Evolutionary conservation across 2,113 vertebrate genomes (phyloP).

Genomic region (Apus apus): DNA sequence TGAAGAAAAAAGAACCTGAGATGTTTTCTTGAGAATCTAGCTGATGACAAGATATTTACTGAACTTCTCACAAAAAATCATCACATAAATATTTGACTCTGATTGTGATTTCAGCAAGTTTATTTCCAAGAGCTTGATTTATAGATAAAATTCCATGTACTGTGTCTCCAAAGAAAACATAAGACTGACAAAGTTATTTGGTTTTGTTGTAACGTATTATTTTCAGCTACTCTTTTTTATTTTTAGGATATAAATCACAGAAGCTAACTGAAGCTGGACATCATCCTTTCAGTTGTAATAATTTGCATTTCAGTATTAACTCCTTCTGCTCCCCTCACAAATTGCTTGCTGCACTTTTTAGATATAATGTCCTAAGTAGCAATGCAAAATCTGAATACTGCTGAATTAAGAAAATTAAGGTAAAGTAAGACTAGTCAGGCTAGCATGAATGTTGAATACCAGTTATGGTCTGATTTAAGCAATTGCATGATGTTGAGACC

Average conservation of each 20-base stretch:
- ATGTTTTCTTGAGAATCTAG: conserved; percentile 32
- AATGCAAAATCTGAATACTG: neutral
- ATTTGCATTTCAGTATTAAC: neutral
- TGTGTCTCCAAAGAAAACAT: conserved; percentile 35
- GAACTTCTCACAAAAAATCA: conserved; percentile 58
- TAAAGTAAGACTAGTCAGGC: neutral
- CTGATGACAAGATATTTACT: conserved; percentile 56
- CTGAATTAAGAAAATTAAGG: neutral
- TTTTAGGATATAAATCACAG: conserved; percentile 1
- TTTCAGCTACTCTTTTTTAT: conserved; percentile 1
- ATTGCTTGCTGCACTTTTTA: neutral
- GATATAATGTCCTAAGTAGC: neutral
- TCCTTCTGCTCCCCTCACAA: neutral
- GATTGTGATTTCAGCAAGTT: conserved; percentile 58
- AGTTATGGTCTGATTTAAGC: neutral
- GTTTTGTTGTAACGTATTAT: neutral
- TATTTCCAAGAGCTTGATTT: conserved; percentile 59
- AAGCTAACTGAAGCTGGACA: neutral
- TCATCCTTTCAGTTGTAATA: neutral
- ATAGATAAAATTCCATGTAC: conserved; percentile 37
- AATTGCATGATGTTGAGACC: neutral
- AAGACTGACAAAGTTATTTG: neutral
- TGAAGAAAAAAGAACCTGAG: neutral
- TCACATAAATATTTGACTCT: conserved; percentile 54
- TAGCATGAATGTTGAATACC: neutral